Conservation (phyloP, 2,797 vertebrate species). For the Furcifer pardalis region DNA sequence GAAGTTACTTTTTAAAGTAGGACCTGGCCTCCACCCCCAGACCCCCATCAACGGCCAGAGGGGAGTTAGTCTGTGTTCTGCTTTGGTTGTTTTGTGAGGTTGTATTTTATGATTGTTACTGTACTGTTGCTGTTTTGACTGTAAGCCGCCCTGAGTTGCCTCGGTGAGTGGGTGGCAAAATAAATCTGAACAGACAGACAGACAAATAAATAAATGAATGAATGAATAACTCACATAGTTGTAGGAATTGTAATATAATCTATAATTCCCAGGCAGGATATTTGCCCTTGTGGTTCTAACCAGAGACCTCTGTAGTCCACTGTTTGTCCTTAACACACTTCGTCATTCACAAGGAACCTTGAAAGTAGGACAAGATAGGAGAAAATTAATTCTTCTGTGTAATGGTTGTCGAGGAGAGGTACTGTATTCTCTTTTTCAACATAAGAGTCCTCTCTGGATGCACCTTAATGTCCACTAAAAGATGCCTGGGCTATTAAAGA, state of each 20-base stretch:
- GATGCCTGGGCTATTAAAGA: background rate
- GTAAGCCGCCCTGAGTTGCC: too few relatives aligned
- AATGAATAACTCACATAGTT: too few relatives aligned
- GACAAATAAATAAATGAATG: too few relatives aligned
- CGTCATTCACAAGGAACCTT: background rate
- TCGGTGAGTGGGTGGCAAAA: too few relatives aligned
- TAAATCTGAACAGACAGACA: too few relatives aligned
- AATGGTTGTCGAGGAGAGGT: background rate
- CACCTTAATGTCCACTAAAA: background rate
- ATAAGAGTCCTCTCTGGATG: background rate
- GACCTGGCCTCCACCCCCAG: too few relatives aligned
- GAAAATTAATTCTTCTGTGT: background rate
- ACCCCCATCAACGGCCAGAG: too few relatives aligned
- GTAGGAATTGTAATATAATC: too few relatives aligned
- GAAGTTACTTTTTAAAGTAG: background rate
- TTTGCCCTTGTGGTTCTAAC: background rate
- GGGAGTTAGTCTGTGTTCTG: too few relatives aligned
- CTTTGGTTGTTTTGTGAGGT: too few relatives aligned
- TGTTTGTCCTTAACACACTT: background rate
- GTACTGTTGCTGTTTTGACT: too few relatives aligned
- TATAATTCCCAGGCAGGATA: background rate
- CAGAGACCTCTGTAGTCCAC: background rate
- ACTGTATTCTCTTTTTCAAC: background rate
- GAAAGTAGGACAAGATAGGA: background rate
- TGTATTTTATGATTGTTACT: too few relatives aligned